Conservation (phyloP, 2,797 vertebrate species). For the Sardinella longiceps region DNA sequence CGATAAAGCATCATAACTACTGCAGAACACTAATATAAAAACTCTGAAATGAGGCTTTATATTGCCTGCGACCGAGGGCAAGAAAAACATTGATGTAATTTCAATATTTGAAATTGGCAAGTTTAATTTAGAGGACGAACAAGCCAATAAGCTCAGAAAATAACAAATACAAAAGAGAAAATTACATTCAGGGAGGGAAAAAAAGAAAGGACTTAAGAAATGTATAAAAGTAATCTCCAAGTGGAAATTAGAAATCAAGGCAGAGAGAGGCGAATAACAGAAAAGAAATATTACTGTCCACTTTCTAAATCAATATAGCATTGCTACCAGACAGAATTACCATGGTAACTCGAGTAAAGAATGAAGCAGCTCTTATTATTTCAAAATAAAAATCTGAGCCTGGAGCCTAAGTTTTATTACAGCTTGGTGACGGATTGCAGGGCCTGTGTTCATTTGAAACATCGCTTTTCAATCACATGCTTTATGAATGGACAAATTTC, state of each 20-base stretch:
- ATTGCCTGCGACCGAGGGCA: constrained; percentile 90
- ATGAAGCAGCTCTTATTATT: constrained; percentile 99
- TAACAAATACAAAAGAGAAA: constrained; percentile 89
- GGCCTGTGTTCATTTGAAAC: constrained; percentile 96
- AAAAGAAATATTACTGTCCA: constrained; percentile 99
- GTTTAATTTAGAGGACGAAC: constrained; percentile 98
- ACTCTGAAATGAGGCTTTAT: constrained; percentile 78
- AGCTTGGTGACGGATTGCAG: constrained; percentile 89
- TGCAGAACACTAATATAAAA: constrained; percentile 77
- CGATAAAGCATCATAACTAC: constrained; percentile 62
- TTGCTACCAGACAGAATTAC: constrained; percentile 96
- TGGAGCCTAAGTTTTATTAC: constrained; percentile 99
- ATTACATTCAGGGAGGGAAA: constrained; percentile 86
- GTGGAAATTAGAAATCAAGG: constrained; percentile 99
- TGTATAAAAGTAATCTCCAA: constrained; percentile 99
- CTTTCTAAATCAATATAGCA: constrained; percentile 99
- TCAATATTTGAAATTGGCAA: constrained; percentile 98
- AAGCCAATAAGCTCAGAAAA: constrained; percentile 99
- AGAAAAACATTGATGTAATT: constrained; percentile 92
- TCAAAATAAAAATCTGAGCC: constrained; percentile 99
- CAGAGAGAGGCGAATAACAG: constrained; percentile 96
- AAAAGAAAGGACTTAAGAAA: constrained; percentile 97
- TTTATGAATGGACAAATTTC: constrained; percentile 94
- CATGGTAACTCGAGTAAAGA: constrained; percentile 99
- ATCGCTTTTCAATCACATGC: constrained; percentile 95